Conservation (phyloP, 2,113 vertebrate species). For the Pycnonotus jocosus region DNA sequence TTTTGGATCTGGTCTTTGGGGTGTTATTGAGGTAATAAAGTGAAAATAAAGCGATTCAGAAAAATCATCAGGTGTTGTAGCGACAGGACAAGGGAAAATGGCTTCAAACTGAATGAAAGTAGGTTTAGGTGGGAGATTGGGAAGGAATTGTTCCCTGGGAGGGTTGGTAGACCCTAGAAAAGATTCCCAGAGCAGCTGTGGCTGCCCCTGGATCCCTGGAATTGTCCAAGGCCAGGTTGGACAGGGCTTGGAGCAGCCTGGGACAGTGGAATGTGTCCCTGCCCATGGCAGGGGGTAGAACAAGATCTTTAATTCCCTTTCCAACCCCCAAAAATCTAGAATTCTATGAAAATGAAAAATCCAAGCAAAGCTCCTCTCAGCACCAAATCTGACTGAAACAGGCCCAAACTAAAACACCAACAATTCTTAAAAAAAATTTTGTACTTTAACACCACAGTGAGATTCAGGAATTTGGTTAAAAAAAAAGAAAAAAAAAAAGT, state of each 20-base stretch:
- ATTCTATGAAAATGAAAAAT: not conserved
- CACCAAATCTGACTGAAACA: not conserved
- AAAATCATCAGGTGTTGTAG: not conserved
- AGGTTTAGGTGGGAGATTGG: not conserved
- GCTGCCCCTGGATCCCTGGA: not conserved
- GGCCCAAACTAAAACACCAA: not conserved
- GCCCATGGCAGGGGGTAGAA: not conserved
- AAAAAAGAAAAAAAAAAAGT: not conserved
- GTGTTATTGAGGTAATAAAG: not conserved
- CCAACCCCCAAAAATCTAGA: not conserved
- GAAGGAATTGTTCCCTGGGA: not conserved
- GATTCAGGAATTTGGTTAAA: not conserved
- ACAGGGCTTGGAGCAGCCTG: not conserved
- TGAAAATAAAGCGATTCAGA: not conserved
- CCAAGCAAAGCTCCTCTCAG: not conserved
- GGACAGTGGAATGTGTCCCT: not conserved
- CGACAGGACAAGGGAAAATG: not conserved
- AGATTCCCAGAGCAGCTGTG: not conserved
- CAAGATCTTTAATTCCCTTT: not conserved
- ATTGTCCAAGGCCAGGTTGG: not conserved
- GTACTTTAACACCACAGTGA: not conserved
- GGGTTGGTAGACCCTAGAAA: rapidly evolving
- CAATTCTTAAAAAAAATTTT: too few relatives aligned
- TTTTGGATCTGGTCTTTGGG: not conserved
- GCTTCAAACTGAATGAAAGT: not conserved